Evolutionary conservation across 92 coral and sea anemone genomes (phyloP), one percentile per base, ranked within the genome.

Genomic region (Anthopleura xanthogrammica): DNA sequence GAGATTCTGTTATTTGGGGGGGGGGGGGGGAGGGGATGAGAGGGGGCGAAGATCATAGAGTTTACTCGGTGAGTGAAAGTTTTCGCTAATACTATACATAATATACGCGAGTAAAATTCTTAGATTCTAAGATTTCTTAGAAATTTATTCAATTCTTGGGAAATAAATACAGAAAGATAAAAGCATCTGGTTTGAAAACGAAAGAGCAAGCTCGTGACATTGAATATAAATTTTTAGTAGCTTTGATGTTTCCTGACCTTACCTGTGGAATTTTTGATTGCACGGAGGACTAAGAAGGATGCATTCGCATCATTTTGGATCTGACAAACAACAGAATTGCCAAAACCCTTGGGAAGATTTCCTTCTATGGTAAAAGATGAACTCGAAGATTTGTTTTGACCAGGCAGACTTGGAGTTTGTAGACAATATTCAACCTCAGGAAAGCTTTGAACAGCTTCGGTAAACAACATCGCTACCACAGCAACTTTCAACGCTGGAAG

Each of bases 261-360:
- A 79, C 82, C 82, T 43, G 52, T 39, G 4, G 48, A 4, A 1
- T 9, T 68, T 40, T 57, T 79, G 29, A 1, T 1, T 41, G 24
- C 82, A 12, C 0, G 1, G 76, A 80, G 65, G 39, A 17, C 1
- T 65, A 80, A 12, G 65, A 80, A 80, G 20, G 83, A 66, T 11
- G 83, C 72, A 64, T 52, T 11, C 54, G 13, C 29, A 12, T 80
- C 41, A 41, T 73, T 22, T 24, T 73, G 16, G n/a, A 80, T 64
- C 60, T 80, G 76, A 48, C 83, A 80, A 5, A 42, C 60, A 20
- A 66, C 60, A 16, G 83, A 62, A 19, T 7, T 60, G 24, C 83
- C 83, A 80, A 80, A 74, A 4, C 41, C n/a, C 16, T 64, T 20
- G 24, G 83, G 43, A 80, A 80, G 83, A 2, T 20, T 41, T 1